Evolutionary conservation across 2,888 invertebrate species (phyloP), one percentile per base, ranked within the genome.

Genomic region (Aromia moschata): DNA sequence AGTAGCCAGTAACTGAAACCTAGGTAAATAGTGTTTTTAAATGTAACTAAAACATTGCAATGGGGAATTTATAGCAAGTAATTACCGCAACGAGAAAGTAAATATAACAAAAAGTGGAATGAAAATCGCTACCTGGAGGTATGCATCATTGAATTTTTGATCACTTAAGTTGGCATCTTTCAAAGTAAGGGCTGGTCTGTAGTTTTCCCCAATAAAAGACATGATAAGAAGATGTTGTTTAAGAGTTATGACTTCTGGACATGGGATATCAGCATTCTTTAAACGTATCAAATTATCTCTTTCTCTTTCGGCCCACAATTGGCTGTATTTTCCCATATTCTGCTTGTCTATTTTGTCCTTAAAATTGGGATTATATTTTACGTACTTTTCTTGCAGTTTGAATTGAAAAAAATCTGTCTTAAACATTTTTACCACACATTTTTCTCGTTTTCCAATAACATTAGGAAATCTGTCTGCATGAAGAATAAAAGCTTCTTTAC

Each of bases 141-240:
- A 89, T 18, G 87, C 84, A 18, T 5, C 3, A 7, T 7, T 25
- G 25, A 5, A 25, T 7, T 25, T 3, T 7, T 7, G 3, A 5
- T 3, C 25, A 3, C 4, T 25, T 7, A 25, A 25, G 25, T 7
- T 3, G 3, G 7, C 25, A 25, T 25, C 25, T 7, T 25, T 25
- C 3, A 25, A 5, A 5, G 3, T 25, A 7, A 7, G 25, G 7
- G 25, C 25, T 25, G 25, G 25, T 25, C 7, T 25, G 4, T 25
- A 7, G 25, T 25, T 5, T 25, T 25, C 25, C 25, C 25, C 25
- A 7, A 25, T 25, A 7, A 25, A 25, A 7, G 89, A 88, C 96
- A 97, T 96, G 0, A 97, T 86, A n/a, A 97, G 83, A 7, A 96
- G 88, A 80, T 96, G 94, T 68, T 91, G 90, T 72, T 92, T 90